These are phyloP conservation scores for Morpho helenor DNA, from an alignment of 2,888 invertebrate genomes.

Conservation along the genomic window DNA sequence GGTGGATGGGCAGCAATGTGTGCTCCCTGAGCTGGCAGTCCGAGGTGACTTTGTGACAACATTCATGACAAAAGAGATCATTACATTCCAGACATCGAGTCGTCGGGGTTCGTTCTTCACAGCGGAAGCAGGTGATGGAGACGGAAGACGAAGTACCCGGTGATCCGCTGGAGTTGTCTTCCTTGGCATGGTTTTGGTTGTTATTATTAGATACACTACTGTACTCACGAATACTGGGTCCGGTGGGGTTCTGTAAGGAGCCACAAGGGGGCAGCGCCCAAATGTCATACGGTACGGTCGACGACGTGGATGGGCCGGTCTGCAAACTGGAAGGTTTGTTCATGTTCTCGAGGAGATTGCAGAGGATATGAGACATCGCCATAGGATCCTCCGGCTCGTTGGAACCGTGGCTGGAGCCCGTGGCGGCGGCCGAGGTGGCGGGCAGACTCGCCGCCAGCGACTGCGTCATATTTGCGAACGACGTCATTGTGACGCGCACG, in stretches of 20 bases:
- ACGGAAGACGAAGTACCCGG: conserved; percentile 73
- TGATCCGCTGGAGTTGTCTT: conserved; percentile 71
- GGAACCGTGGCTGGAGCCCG: conserved; percentile 43
- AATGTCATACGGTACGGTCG: conserved; percentile 65
- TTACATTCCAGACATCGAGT: conserved; percentile 87
- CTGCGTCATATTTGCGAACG: conserved; percentile 65
- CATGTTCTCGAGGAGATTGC: conserved; percentile 77
- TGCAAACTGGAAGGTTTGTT: conserved; percentile 62
- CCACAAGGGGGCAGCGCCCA: conserved; percentile 61
- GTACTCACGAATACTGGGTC: conserved; percentile 58
- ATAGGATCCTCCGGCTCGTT: conserved; percentile 54
- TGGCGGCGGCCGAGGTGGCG: conserved; percentile 47
- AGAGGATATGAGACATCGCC: conserved; percentile 69
- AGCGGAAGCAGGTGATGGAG: conserved; percentile 74
- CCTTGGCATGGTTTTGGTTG: conserved; percentile 54
- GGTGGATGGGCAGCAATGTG: conserved; percentile 79
- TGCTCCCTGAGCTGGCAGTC: conserved; percentile 86
- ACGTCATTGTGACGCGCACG: conserved; percentile 54
- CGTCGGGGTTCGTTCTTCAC: conserved; percentile 82
- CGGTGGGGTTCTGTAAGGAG: conserved; percentile 51
- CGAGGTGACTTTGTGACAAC: conserved; percentile 84
- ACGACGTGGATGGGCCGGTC: conserved; percentile 48
- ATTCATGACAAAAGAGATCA: conserved; percentile 86
- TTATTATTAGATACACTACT: conserved; percentile 50
- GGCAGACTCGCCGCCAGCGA: conserved; percentile 56